Base-by-base conservation (phyloP, 2,113 vertebrate genomes). In the Pongo pygmaeus region DNA sequence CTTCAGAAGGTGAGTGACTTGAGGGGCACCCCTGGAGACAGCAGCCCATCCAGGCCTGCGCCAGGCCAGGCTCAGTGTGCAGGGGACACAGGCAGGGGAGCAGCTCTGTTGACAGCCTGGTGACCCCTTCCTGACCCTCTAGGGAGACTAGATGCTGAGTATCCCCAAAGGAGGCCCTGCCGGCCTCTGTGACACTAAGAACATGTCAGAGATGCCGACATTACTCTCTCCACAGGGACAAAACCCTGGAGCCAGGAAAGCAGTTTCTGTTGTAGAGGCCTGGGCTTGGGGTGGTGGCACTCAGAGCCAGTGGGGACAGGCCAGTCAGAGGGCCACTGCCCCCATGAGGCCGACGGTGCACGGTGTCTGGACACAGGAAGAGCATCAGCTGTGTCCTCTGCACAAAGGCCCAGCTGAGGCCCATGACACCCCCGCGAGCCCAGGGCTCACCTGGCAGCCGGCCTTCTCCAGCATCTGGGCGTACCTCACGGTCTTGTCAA, bases 391-490 rank as follows among this genome's bases (percentile, higher is more conserved):
- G 8, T 16, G 43, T 13, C 23, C 38, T 18, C 13, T 2, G 79
- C 3, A 0, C 11, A 46, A 48, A 20, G 61, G 48, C 78, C 79
- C 27, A 64, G 61, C 27, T 8, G 5, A 25, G 70, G 61, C 61
- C 61, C 61, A 64, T 11, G 52, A 64, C 27, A 14, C 61, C 61
- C 5, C 27, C 0, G 27, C 5, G 0, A 30, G 61, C 27, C 46
- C 11, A 13, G n/a, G 1, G 9, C 89, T 98, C 98, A 99, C 99
- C 99, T 99, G 99, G 98, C 99, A 99, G 95, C 99, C 99, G 17
- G 99, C 99, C 83, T 98, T 99, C 98, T 99, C 99, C 98, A 99
- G 98, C 99, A 99, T 99, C 98, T 99, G 99, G 70, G 99, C 99
- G 20, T 99, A 99, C 91, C 98, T 97, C 96, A 99, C 99, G 0